These are phyloP conservation scores for Craniophora ligustri DNA, from an alignment of 2,888 invertebrate species.

Conservation along the genomic window DNA sequence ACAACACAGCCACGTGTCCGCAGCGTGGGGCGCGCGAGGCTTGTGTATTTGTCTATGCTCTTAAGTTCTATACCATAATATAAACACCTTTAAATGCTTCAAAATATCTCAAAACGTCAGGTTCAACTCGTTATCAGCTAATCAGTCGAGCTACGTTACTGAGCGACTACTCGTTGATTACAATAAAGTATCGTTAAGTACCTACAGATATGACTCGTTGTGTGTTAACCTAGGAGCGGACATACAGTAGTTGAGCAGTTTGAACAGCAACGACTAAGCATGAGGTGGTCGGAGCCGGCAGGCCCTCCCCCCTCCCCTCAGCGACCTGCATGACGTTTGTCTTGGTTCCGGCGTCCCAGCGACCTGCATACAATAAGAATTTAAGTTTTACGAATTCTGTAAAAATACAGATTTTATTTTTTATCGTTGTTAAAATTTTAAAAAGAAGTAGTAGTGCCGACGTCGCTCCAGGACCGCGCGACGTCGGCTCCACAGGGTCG, in stretches of 20 bases:
- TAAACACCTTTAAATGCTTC: constrained; percentile 54
- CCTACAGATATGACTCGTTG: constrained; percentile 60
- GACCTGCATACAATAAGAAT: constrained; percentile 19
- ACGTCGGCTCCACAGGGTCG: constrained; percentile 5
- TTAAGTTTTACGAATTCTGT: no score
- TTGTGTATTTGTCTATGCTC: constrained; percentile 47
- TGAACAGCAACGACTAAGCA: constrained; percentile 12
- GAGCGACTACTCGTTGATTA: constrained; percentile 22
- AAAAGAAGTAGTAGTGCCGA: no score
- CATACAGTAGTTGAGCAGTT: constrained; percentile 59
- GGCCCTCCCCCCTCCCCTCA: neutral
- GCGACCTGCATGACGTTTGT: neutral
- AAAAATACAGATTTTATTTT: no score
- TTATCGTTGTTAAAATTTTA: no score
- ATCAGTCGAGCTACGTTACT: constrained; percentile 58
- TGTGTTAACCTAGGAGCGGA: constrained; percentile 45
- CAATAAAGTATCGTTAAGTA: constrained; percentile 35
- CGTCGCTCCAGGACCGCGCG: constrained; percentile 16
- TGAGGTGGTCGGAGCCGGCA: neutral
- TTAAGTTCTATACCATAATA: constrained; percentile 34
- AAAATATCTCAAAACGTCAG: constrained; percentile 49
- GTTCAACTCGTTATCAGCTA: constrained; percentile 56
- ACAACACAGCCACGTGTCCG: constrained; percentile 23
- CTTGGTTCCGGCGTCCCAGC: constrained; percentile 17
- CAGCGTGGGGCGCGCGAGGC: constrained; percentile 3